Percentiles rank a stretch among this genome's conserved stretches.
These are phyloP conservation scores for Chaetorhynchus papuensis DNA, from an alignment of 2,113 vertebrate genomes.

Conservation along the genomic window DNA sequence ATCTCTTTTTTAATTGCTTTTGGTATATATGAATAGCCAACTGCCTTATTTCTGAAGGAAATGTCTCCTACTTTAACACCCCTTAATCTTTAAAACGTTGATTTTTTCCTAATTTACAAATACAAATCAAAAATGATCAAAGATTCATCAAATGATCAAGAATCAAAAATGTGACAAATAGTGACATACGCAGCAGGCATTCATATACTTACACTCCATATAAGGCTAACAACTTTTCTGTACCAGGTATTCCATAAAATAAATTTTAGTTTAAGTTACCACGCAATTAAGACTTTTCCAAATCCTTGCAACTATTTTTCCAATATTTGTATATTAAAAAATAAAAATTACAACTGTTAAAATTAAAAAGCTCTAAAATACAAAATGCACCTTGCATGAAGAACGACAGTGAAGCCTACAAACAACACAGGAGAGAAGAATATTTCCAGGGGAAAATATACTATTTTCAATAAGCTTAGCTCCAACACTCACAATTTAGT, in stretches of 20 bases:
- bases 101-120: background rate
- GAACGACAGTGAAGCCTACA: background rate
- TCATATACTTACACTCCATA: background rate
- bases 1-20: background rate
- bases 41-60: background rate
- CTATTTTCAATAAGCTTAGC: background rate
- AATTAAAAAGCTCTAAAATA: background rate
- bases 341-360: rapidly evolving
- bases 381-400: background rate
- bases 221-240: background rate
- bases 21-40: background rate
- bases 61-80: background rate
- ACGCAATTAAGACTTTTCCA: background rate
- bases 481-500: background rate
- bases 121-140: background rate
- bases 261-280: background rate
- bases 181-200: background rate
- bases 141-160: too few relatives aligned
- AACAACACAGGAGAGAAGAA: background rate
- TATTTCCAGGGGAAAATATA: background rate
- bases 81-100: background rate
- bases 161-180: background rate
- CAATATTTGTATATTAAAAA: background rate
- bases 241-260: background rate
- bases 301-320: background rate